Base-by-base conservation (phyloP, 1,140 invertebrate species). In the Laodelphax striatellus region DNA sequence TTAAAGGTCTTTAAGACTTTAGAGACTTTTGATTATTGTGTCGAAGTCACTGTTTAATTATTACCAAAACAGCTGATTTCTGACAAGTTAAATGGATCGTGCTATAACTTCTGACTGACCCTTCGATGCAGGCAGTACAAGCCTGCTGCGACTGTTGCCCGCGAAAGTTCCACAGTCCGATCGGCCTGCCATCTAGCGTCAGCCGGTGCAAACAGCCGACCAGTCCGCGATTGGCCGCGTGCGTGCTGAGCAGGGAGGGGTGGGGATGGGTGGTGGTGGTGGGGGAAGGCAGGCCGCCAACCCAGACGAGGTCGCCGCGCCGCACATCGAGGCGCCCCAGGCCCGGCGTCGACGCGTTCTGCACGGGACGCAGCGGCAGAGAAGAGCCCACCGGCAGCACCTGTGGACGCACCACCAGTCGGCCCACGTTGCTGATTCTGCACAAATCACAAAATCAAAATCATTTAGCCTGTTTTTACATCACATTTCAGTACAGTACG, bases 111-210 rank as follows among this genome's bases (percentile, higher is more conserved):
- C n/a, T n/a, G 56, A 68, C 58, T 72, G 74, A 87, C 83, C 86
- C 86, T 73, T 87, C 82, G 11, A 82, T 81, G 64, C 88, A 90
- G 14, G 84, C 85, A 50, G 76, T 77, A 68, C 93, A 97, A 8
- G 81, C 81, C 60, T 77, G 77, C 63, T 81, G 78, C n/a, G 74
- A 71, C 22, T 77, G 71, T 24, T 77, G 71, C 60, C 83, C 79
- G 31, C 77, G 75, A 69, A 94, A 97, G 73, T 95, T 91, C 90
- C 91, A 97, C 0, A 97, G 75, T 0, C 94, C 93, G 50, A 97
- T 74, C 0, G 79, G 82, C 31, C 82, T 79, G 5, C 84, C 85
- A 72, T 96, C 89, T 1, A 92, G 74, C 61, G 79, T 78, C 0
- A 94, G 73, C 62, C 88, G 82, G 70, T 92, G 81, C 6, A 95